Evolutionary conservation across 2,113 vertebrate species (phyloP).

Genomic region (Myiagra hebetior): DNA sequence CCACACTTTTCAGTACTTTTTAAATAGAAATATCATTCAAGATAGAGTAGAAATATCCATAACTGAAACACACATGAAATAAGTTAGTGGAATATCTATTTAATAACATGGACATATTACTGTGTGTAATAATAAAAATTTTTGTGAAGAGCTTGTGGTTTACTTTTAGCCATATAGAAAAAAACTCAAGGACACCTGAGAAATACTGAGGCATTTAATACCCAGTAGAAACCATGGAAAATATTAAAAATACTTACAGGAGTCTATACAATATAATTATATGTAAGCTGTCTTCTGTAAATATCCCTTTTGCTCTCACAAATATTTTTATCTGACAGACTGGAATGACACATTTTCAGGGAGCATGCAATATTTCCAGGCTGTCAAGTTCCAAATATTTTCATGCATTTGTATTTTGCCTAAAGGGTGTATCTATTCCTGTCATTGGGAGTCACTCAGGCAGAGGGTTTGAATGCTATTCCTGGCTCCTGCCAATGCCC

Average conservation of each 20-base stretch:
- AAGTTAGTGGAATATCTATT: background rate
- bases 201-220: background rate
- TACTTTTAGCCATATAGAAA: background rate
- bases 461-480: background rate
- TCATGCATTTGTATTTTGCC: conserved; percentile 47
- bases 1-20: background rate
- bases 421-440: conserved; percentile 43
- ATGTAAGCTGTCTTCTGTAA: background rate
- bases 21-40: background rate
- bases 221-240: background rate
- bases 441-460: conserved; percentile 5
- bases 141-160: background rate
- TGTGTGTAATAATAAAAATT: background rate
- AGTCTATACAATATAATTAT: background rate
- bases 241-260: background rate
- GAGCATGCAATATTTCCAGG: background rate
- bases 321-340: conserved; percentile 34
- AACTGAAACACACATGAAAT: background rate
- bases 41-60: background rate
- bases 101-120: background rate
- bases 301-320: background rate
- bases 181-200: background rate
- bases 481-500: background rate
- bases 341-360: conserved; percentile 12
- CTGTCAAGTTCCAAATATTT: conserved; percentile 46